Evolutionary conservation across 2,888 invertebrate genomes (phyloP), one percentile per base, ranked within the genome.

Genomic region (Lomographa bimaculata): DNA sequence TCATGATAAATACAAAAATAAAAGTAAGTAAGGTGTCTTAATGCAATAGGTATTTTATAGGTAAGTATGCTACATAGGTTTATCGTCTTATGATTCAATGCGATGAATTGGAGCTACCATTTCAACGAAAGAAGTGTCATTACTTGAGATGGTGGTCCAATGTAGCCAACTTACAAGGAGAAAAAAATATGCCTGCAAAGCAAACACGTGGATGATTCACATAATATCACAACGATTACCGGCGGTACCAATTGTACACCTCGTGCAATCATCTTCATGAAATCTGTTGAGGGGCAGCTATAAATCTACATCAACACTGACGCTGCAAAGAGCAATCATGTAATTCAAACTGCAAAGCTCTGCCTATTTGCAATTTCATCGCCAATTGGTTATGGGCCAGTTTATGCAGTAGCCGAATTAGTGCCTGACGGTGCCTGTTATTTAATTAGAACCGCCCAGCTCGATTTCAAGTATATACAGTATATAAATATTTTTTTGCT

Each of bases 301-400:
- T 83, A 80, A 87, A 89, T 89, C 77, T 73, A 71, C 65, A 87
- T 87, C 69, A 85, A 75, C 70, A 64, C 53, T 59, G 70, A 77
- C 72, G 70, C 67, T 78, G 76, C 79, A 79, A 56, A 52, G 54
- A 62, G 67, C 82, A 79, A 84, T 85, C 80, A 83, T 79, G 62
- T 72, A 76, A 84, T 85, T 81, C 57, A 77, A 69, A 75, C 71
- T 78, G 79, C 76, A 81, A 76, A 77, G 64, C 61, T 66, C 68
- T 37, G 40, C 45, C 44, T 66, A 71, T 78, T 79, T 72, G 83
- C 83, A 76, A 78, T 73, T 74, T 66, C 54, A 57, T 71, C 61
- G 64, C 64, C 65, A 73, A 71, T 71, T 72, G 65, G 49, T 57
- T 64, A 54, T 57, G 44, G 51, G 19, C 46, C 48, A 49, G 60